Evolutionary conservation across 1,140 invertebrate species (phyloP), one percentile per base, ranked within the genome.

Genomic region (Augochlora pura): DNA sequence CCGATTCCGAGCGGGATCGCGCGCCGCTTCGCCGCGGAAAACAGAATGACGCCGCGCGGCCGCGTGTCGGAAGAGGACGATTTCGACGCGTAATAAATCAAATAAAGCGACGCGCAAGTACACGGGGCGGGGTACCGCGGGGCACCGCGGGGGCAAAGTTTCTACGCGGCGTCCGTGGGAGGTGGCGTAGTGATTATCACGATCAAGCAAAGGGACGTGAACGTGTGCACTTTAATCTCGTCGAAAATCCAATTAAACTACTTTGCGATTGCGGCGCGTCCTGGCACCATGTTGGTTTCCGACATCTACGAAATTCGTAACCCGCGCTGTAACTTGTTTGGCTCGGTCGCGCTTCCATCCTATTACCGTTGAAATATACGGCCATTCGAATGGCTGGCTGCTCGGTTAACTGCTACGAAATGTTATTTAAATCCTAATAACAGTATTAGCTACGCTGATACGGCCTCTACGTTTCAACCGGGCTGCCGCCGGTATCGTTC

Each of bases 221-320:
- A 84, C 83, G 76, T 77, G 74, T 79, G 83, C 86, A 79, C 89
- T 91, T 90, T 90, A 90, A 91, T 91, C 89, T 89, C 86, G 80
- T 77, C 76, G 84, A 88, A 86, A 90, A 91, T 91, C 90, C 89
- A 91, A 91, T 90, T 91, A 91, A 91, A 90, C 88, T 89, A 88
- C 89, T 88, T 86, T 86, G 85, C 85, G 83, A 84, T 86, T 86
- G 85, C 80, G 80, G 85, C 77, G 71, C 85, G 77, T 83, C 83
- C 80, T 80, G 60, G 73, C 72, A 83, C 80, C 85, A 75, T 83
- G 80, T 81, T 81, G 83, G 80, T 82, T 85, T 80, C 80, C 83
- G 81, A 83, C 85, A 77, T 86, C 72, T 76, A 85, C 85, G 83
- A 86, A 86, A 85, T 85, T 86, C 83, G 83, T 83, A 86, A 85